phyloP scores from a whole-genome alignment of 23 tunicate genomes.

The Diplosoma virens region DNA sequence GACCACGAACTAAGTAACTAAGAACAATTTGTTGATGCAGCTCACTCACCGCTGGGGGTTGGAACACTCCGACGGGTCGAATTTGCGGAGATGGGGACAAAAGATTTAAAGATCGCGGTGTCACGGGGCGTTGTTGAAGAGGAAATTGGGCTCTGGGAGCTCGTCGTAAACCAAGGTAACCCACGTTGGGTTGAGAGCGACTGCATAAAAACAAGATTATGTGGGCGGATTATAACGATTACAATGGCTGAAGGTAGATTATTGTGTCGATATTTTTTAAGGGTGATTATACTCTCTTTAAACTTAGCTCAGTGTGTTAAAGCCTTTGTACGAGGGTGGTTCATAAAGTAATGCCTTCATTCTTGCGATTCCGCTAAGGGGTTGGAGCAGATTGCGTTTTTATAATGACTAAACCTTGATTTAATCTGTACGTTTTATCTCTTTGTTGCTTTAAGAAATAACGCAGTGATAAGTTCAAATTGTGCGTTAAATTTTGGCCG shows the following conservation, averaged over 20 bases:
- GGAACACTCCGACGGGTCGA: conserved; percentile 33
- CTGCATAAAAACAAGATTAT: not conserved
- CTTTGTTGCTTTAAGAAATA: too few species aligned
- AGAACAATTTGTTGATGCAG: not conserved
- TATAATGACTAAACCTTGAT: too few species aligned
- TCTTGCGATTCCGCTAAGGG: too few species aligned
- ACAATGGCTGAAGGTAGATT: not conserved
- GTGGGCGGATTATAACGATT: not conserved
- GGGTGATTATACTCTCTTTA: too few species aligned
- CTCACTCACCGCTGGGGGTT: conserved; percentile 40
- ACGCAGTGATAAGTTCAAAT: too few species aligned
- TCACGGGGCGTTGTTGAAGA: conserved; percentile 4
- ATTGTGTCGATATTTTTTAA: not conserved
- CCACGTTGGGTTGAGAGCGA: conserved; percentile 40
- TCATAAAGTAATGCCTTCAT: too few species aligned
- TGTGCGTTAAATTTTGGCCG: too few species aligned
- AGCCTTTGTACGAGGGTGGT: too few species aligned
- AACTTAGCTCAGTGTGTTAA: too few species aligned
- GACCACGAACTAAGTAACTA: not conserved
- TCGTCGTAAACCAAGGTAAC: conserved; percentile 23
- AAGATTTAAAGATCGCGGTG: conserved; percentile 38
- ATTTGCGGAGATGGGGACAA: conserved; percentile 38
- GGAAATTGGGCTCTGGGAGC: not conserved
- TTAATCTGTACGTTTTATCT: too few species aligned
- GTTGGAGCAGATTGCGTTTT: too few species aligned